Evolutionary conservation across 2,888 invertebrate species (phyloP).

Genomic region (Blastobasis lacticolella): DNA sequence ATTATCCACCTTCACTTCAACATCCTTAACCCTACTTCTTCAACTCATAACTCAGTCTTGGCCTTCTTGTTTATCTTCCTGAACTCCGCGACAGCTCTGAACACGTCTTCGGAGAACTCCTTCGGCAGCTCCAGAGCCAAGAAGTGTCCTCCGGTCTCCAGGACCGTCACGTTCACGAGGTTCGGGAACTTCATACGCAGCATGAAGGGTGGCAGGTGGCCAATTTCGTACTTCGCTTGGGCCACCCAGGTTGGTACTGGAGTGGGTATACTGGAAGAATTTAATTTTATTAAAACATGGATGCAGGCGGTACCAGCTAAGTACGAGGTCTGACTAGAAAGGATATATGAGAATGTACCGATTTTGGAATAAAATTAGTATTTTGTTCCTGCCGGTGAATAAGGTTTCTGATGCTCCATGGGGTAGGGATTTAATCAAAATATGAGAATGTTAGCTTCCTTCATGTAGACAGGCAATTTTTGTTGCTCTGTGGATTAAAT

Average conservation of each 20-base stretch:
- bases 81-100: constrained; percentile 41
- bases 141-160: constrained; percentile 87
- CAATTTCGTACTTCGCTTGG: constrained; percentile 80
- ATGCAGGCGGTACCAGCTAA: no score
- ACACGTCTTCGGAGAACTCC: constrained; percentile 79
- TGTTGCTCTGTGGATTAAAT: no score
- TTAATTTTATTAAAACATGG: no score
- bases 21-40: neutral
- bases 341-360: no score
- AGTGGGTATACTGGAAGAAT: constrained; percentile 70
- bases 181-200: constrained; percentile 76
- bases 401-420: no score
- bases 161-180: constrained; percentile 76
- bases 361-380: no score
- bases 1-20: neutral
- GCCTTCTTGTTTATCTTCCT: constrained; percentile 26
- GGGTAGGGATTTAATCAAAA: no score
- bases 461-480: no score
- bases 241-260: constrained; percentile 80
- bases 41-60: constrained; percentile 58
- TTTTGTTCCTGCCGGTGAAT: no score
- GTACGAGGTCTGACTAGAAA: no score
- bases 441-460: no score
- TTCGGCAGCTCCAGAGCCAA: constrained; percentile 85
- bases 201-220: constrained; percentile 71